Percentiles rank a stretch among this genome's conserved stretches.
Evolutionary conservation across 1,140 invertebrate species (phyloP).

Genomic region (Drosophila sechellia): DNA sequence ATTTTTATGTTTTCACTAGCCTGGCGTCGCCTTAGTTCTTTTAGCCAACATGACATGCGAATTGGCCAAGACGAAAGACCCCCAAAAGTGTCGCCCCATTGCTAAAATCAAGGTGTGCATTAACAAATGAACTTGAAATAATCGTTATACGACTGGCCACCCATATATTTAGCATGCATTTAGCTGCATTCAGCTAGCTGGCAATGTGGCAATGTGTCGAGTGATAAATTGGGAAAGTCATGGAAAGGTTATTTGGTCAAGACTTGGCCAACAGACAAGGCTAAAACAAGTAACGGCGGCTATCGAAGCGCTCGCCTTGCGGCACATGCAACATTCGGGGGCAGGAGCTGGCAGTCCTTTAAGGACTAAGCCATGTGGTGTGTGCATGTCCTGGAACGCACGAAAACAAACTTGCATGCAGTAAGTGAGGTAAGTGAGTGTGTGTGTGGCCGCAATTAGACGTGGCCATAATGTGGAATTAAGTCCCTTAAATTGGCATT

Average conservation of each 20-base stretch:
- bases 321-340: conserved; percentile 47
- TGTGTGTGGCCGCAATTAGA: conserved; percentile 59
- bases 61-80: conserved; percentile 17
- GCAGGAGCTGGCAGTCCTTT: neutral
- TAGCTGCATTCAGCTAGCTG: conserved; percentile 40
- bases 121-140: conserved; percentile 63
- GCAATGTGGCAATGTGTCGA: conserved; percentile 19
- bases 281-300: conserved; percentile 42
- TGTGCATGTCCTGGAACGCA: conserved; percentile 63
- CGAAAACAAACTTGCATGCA: conserved; percentile 57
- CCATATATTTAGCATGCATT: conserved; percentile 40
- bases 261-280: conserved; percentile 59
- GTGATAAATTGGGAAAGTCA: conserved; percentile 67
- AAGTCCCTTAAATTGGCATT: conserved; percentile 70
- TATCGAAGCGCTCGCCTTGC: conserved; percentile 38
- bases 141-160: conserved; percentile 1
- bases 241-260: conserved; percentile 64
- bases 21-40: conserved; percentile 1
- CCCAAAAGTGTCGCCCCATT: conserved; percentile 32
- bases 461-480: conserved; percentile 64
- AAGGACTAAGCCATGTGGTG: conserved; percentile 5
- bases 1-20: conserved; percentile 40
- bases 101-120: conserved; percentile 46
- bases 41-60: conserved; percentile 50
- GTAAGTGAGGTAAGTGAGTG: neutral